Conservation (phyloP, 2,888 invertebrate genomes). For the Mimas tiliae region DNA sequence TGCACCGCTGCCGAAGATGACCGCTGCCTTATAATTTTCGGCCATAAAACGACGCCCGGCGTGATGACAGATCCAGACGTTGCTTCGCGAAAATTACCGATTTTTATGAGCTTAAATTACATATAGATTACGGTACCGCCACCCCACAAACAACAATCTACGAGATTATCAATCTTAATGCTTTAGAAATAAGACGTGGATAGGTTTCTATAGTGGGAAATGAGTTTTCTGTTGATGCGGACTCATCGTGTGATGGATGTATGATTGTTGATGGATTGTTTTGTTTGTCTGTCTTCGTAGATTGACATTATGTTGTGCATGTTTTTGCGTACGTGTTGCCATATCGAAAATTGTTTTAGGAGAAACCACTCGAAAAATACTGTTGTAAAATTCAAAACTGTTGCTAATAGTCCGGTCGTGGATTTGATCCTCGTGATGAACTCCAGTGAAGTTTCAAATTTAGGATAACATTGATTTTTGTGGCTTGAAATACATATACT, state of each 20-base stretch:
- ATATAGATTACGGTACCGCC: slow-evolving; percentile 36
- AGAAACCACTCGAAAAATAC: background rate
- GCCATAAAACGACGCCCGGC: slow-evolving; percentile 56
- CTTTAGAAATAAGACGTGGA: slow-evolving; percentile 24
- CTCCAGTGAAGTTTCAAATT: no score
- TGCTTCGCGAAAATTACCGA: slow-evolving; percentile 53
- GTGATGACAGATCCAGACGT: slow-evolving; percentile 65
- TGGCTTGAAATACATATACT: no score
- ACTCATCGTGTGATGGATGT: slow-evolving; percentile 40
- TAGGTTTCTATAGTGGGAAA: background rate
- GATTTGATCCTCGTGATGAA: no score
- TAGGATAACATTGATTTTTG: no score
- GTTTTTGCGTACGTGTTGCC: background rate
- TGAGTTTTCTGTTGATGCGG: background rate
- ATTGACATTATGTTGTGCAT: slow-evolving; percentile 40
- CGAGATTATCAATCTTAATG: slow-evolving; percentile 35
- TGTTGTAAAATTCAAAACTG: no score
- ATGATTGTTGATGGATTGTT: slow-evolving; percentile 47
- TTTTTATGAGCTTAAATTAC: slow-evolving; percentile 63
- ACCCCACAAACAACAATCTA: slow-evolving; percentile 11
- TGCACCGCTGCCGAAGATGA: slow-evolving; percentile 35
- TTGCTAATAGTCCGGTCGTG: no score
- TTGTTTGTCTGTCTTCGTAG: slow-evolving; percentile 49
- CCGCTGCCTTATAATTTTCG: slow-evolving; percentile 57
- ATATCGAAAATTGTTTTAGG: background rate